Base-by-base conservation (phyloP, 2,797 vertebrate species). In the Holocentrus rufus region DNA sequence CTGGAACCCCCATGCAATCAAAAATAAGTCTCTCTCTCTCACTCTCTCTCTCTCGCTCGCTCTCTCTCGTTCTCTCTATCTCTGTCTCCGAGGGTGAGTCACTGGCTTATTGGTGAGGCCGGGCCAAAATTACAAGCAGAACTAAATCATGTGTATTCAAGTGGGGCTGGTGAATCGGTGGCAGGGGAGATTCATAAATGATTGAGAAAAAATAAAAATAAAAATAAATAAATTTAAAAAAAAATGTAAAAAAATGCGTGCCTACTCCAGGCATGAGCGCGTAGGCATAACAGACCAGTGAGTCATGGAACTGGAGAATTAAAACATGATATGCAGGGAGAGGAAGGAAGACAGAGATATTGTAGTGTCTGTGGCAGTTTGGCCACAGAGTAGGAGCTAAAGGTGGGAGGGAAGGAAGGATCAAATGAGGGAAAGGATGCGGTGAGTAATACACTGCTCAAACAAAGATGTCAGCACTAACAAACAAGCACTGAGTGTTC, bases 51-150 rank as follows among this genome's bases (percentile, higher is more conserved):
- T n/a, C n/a, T n/a, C n/a, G n/a, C n/a, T n/a, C n/a, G n/a, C 59
- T 56, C 71, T 23, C 27, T 67, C 65, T 61, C 59, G 54, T 69
- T 23, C 27, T 67, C 65, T 61, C 72, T 72, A 66, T 77, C 76
- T 77, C 82, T 5, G 57, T 84, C 79, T 84, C 80, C 71, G 56
- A 80, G 74, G 55, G 69, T 90, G 91, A 91, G 65, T 90, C 89
- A 89, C 77, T 6, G 50, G 67, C 70, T 84, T 80, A 82, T 78
- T 70, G 82, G 82, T 69, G 76, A 53, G 64, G 64, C 64, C 9
- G 14, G 66, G 79, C 82, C 84, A 87, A 81, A 88, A 86, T 84
- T 85, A 82, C 81, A 85, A 86, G 80, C 70, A 6, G 66, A 84
- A 77, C 62, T 77, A 84, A 88, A 89, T 85, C 75, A 70, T 66